Evolutionary conservation across 2,888 invertebrate genomes (phyloP).

Genomic region (Eupithecia inturbata): DNA sequence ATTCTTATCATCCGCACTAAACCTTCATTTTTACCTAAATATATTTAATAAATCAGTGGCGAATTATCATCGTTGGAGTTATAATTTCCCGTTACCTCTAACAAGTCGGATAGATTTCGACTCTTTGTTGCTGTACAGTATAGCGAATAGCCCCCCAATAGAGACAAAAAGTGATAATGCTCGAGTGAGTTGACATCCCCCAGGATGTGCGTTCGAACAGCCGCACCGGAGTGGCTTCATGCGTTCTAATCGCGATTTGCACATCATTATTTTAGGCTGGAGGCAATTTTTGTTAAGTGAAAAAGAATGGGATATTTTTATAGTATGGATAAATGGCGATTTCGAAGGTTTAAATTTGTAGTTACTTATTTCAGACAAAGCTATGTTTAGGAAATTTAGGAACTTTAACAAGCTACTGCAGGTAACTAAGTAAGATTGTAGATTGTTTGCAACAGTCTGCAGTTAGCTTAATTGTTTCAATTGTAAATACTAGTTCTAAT

Average conservation of each 20-base stretch:
- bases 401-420: too few relatives aligned
- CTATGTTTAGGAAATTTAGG: too few relatives aligned
- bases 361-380: too few relatives aligned
- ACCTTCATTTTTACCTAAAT: too few relatives aligned
- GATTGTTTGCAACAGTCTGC: too few relatives aligned
- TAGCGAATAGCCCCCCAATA: slow-evolving; percentile 34
- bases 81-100: too few relatives aligned
- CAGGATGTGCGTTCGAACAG: slow-evolving; percentile 70
- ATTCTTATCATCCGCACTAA: too few relatives aligned
- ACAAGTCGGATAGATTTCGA: neutral
- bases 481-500: too few relatives aligned
- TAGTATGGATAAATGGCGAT: neutral
- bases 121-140: neutral
- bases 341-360: neutral
- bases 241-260: slow-evolving; percentile 57
- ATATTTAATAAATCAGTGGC: too few relatives aligned
- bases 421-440: too few relatives aligned
- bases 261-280: slow-evolving; percentile 51
- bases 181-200: slow-evolving; percentile 58
- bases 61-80: too few relatives aligned
- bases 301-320: slow-evolving; percentile 36
- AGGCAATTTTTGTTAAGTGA: slow-evolving; percentile 48
- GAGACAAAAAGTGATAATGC: slow-evolving; percentile 59
- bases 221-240: slow-evolving; percentile 57
- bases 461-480: too few relatives aligned